Evolutionary conservation across 2,888 invertebrate genomes (phyloP), one percentile per base, ranked within the genome.

Genomic region (Meloe dianella): DNA sequence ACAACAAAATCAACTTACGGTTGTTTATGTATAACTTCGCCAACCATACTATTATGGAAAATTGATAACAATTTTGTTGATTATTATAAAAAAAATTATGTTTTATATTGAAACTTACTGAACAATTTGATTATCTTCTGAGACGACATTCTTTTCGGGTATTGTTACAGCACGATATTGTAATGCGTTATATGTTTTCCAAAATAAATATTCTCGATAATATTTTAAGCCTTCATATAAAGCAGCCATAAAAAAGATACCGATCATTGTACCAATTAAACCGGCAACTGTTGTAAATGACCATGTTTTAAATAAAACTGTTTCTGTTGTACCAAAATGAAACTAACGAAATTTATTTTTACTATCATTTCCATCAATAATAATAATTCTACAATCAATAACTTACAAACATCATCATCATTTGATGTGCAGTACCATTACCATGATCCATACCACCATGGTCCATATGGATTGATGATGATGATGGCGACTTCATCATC

Each of bases 221-320:
- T 95, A 96, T 85, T 98, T 98, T 3, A 99, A 88, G 0, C 96
- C 97, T 87, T 99, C 98, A 83, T 98, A 98, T 29, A 97, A 85
- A 62, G 96, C 89, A 7, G 97, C 97, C 89, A 98, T 89, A 71
- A 96, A 86, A 81, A 97, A 94, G 78, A 98, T 94, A 57, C 92
- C 93, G 71, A 97, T 85, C 87, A 97, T 96, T 5, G 98, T 97
- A 56, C 93, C 93, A 66, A 97, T 84, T 76, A 98, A 88, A 66
- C 93, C 93, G 57, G 91, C 90, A 64, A 90, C 81, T 22, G 91
- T 90, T 38, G 88, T 86, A 64, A 93, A 91, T 77, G 89, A 89
- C 96, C 96, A 96, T 83, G 89, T 89, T 64, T 92, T 89, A 82
- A 96, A 96, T 5, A 96, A 87, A 65, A 96, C 91, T 3, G 89